Percentiles rank a stretch among this genome's conserved stretches.
Evolutionary conservation across 1,140 invertebrate species (phyloP).

Genomic region (Solen grandis): DNA sequence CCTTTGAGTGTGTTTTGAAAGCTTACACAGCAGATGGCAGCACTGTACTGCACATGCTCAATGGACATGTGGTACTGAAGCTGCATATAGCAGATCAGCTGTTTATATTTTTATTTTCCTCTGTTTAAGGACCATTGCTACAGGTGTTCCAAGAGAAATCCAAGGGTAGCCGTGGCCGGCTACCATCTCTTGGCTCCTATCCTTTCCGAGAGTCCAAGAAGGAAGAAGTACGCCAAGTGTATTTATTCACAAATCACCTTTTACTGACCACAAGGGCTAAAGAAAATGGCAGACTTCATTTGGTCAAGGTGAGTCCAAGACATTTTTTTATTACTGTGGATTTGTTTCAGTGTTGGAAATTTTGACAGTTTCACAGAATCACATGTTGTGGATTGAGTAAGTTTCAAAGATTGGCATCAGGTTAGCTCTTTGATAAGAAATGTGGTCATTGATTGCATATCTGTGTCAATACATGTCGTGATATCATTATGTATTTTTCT

Average conservation of each 20-base stretch:
- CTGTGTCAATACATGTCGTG: no score
- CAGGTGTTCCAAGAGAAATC: constrained; percentile 86
- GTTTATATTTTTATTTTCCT: constrained; percentile 30
- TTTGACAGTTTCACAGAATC: background rate
- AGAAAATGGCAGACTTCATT: constrained; percentile 90
- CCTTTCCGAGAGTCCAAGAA: constrained; percentile 85
- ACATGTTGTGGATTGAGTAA: no score
- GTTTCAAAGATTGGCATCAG: background rate
- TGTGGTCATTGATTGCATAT: no score
- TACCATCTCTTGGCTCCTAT: constrained; percentile 83
- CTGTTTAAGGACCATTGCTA: constrained; percentile 85
- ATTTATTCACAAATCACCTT: constrained; percentile 94
- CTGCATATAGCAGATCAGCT: background rate
- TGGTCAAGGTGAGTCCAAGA: constrained; percentile 85
- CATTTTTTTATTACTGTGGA: background rate
- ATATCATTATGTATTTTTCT: no score
- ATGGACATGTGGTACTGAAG: background rate
- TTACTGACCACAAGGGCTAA: constrained; percentile 90
- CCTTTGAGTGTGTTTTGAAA: background rate
- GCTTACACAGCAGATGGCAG: background rate
- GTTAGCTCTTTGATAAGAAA: background rate
- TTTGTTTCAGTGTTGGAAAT: background rate
- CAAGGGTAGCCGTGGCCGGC: constrained; percentile 83
- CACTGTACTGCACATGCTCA: constrained; percentile 12
- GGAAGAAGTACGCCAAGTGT: constrained; percentile 89